phyloP scores from a whole-genome alignment of 53 echinoderm and acorn worm species.

The Stichopus horrens region DNA sequence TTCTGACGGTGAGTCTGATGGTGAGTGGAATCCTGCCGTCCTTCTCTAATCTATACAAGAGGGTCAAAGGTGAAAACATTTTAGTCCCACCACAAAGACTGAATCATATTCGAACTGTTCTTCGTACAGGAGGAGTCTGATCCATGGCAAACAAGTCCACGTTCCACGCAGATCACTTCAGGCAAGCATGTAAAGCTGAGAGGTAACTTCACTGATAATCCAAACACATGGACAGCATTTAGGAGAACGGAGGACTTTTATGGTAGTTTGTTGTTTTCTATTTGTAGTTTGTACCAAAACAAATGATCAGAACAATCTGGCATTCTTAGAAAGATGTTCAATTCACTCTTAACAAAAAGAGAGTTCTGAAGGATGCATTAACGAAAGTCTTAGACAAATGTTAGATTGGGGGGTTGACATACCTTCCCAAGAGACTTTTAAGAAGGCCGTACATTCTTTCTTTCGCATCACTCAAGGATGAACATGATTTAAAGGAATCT shows the following conservation, averaged over 20 bases:
- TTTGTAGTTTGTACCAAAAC: too few species aligned
- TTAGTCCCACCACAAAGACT: too few species aligned
- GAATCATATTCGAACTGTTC: neutral
- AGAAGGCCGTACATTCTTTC: conserved; percentile 60
- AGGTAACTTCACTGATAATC: too few species aligned
- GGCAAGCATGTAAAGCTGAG: too few species aligned
- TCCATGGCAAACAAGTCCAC: neutral
- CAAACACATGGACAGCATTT: too few species aligned
- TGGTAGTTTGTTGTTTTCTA: too few species aligned
- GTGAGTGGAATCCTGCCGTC: conserved; percentile 86
- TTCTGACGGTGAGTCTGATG: conserved; percentile 70
- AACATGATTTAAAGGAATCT: conserved; percentile 87
- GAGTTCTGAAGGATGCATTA: too few species aligned
- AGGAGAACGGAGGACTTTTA: too few species aligned
- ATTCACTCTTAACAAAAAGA: too few species aligned
- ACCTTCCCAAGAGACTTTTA: conserved; percentile 79
- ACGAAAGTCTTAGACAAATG: neutral
- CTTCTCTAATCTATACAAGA: conserved; percentile 56
- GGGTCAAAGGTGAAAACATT: neutral
- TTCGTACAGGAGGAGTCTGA: neutral
- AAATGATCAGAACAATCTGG: too few species aligned
- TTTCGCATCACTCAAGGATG: conserved; percentile 66
- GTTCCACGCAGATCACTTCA: neutral
- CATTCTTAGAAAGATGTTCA: too few species aligned
- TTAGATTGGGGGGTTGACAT: neutral